Base-by-base conservation (phyloP, 1,140 invertebrate species). In the Drosophila sechellia region DNA sequence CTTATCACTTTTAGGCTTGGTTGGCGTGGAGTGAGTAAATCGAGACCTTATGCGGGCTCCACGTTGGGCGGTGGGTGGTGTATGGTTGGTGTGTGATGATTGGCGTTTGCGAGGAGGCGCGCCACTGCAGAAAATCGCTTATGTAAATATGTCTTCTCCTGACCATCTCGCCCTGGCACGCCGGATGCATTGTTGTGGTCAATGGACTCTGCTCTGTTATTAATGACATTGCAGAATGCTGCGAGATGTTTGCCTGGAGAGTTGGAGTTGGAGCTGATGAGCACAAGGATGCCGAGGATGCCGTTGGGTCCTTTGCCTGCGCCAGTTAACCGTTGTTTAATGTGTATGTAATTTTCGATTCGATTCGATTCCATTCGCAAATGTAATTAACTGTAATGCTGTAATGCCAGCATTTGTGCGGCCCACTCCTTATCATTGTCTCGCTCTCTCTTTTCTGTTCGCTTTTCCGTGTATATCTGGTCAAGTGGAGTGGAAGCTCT, bases 331-430 rank as follows among this genome's bases (percentile, higher is more conserved):
- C 83, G 60, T 86, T 87, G 73, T 87, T 86, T 87, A 86, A 86
- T 86, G 81, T 81, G 81, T 77, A 64, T 81, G 83, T 84, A 86
- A 85, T 86, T 85, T 85, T 75, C 80, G 68, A 70, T 73, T 66
- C 73, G 11, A 53, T 68, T 78, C 35, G 35, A 8, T 31, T 6
- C 77, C 72, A 69, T 64, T 56, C 54, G 66, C 68, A 84, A 86
- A 86, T 87, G 83, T 87, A 87, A 86, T 86, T 86, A 86, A 86
- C 79, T 89, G 83, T 78, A 83, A 87, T 81, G 66, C 42, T 48
- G 57, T 70, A 70, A 55, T 69, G 48, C 46, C 31, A 56, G 65
- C 61, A 42, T 37, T 54, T 74, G 34, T 34, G 40, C 17, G 12
- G 43, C 31, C 48, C 27, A 40, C 27, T 25, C 43, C 58, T 34